These are phyloP conservation scores for Oligia fasciuncula DNA, from an alignment of 2,888 invertebrate genomes.

Conservation along the genomic window DNA sequence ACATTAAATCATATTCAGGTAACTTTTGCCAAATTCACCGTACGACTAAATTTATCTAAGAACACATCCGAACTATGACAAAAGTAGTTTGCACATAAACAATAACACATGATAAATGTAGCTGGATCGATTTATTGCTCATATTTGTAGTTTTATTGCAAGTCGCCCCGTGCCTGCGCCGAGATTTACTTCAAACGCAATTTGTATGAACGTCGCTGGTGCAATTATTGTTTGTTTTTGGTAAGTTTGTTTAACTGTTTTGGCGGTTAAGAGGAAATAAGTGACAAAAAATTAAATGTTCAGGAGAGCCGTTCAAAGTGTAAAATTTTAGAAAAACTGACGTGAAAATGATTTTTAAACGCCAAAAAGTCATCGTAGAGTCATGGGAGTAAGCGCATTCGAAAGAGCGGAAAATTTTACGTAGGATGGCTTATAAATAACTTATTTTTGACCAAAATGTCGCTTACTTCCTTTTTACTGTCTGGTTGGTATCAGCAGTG, in stretches of 20 bases:
- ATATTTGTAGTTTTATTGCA: slow-evolving; percentile 81
- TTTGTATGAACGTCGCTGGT: slow-evolving; percentile 65
- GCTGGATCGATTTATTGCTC: slow-evolving; percentile 79
- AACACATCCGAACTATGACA: slow-evolving; percentile 65
- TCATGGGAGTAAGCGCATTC: too few relatives aligned
- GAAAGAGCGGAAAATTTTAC: too few relatives aligned
- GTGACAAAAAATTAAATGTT: too few relatives aligned
- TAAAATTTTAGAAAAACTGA: too few relatives aligned
- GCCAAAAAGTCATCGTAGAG: too few relatives aligned
- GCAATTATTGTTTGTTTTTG: slow-evolving; percentile 35
- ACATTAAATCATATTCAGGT: slow-evolving; percentile 44
- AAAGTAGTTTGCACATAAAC: slow-evolving; percentile 73
- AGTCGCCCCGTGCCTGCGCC: slow-evolving; percentile 68
- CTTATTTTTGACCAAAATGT: too few relatives aligned
- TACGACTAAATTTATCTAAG: slow-evolving; percentile 58
- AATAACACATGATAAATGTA: slow-evolving; percentile 80
- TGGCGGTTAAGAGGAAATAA: too few relatives aligned
- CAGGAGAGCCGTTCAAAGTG: too few relatives aligned
- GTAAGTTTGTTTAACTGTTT: slow-evolving; percentile 10
- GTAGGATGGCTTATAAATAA: too few relatives aligned
- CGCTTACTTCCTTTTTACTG: too few relatives aligned
- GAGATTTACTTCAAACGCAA: slow-evolving; percentile 72
- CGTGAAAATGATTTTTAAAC: too few relatives aligned
- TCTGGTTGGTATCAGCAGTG: neutral
- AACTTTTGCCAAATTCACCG: slow-evolving; percentile 49